A percentile compares a stretch with the other conserved stretches of the same genome.
Evolutionary conservation across 2,797 vertebrate genomes (phyloP).

Genomic region (Calcarius lapponicus): DNA sequence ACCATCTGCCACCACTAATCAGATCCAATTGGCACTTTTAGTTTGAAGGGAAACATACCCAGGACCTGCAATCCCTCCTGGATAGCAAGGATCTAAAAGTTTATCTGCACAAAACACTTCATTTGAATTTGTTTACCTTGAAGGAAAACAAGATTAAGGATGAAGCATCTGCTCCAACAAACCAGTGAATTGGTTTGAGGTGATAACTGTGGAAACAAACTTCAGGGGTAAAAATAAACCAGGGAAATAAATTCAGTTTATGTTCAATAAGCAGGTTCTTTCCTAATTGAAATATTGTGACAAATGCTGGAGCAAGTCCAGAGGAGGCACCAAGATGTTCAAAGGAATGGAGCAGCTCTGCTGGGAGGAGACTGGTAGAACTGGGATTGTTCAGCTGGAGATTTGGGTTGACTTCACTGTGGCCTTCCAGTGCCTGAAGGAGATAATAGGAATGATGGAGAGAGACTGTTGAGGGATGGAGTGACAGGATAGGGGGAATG

Average conservation of each 20-base stretch:
- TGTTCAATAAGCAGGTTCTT: neutral
- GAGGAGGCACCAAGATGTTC: neutral
- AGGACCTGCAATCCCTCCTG: neutral
- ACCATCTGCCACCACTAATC: neutral
- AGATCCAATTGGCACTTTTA: neutral
- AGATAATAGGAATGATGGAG: accelerated
- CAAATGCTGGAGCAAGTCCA: accelerated
- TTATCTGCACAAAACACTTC: neutral
- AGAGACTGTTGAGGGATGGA: neutral
- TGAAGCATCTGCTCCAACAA: neutral
- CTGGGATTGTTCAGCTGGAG: neutral
- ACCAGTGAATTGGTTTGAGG: neutral
- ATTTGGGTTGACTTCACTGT: accelerated
- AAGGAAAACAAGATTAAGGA: neutral
- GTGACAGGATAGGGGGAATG: accelerated
- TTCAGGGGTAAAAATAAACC: neutral
- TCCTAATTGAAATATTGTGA: neutral
- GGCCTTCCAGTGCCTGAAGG: neutral
- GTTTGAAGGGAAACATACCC: neutral
- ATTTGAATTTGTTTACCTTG: constrained; percentile 3
- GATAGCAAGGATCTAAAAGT: neutral
- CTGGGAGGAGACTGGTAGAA: neutral
- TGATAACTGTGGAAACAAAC: neutral
- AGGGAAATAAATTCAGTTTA: neutral
- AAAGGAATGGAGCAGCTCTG: neutral